phyloP scores from a whole-genome alignment of 1,140 invertebrate species.

The Habropoda laboriosa region DNA sequence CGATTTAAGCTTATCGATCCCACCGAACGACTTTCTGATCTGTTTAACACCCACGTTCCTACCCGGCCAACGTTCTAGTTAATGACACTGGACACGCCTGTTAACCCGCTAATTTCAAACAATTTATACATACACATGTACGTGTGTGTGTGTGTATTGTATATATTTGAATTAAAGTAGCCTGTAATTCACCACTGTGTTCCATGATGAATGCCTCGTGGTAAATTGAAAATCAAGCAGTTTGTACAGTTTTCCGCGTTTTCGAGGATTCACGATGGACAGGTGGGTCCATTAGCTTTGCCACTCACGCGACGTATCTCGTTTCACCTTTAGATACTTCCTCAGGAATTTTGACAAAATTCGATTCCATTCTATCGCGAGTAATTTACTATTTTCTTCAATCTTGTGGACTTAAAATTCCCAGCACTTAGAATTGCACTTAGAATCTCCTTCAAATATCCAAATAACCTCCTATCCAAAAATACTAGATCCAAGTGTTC shows the following conservation, averaged over 20 bases:
- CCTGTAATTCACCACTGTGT: constrained; percentile 24
- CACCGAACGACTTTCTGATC: constrained; percentile 60
- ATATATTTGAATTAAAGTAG: constrained; percentile 21
- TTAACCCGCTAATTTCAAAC: constrained; percentile 40
- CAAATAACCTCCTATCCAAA: no score
- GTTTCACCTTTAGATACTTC: no score
- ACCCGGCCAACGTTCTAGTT: constrained; percentile 23
- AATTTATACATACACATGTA: constrained; percentile 26
- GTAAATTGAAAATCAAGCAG: background rate
- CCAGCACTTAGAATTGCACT: no score
- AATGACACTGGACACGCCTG: constrained; percentile 47
- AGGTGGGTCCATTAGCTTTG: no score
- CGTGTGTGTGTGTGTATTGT: background rate
- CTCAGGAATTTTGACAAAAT: no score
- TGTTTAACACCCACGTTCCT: constrained; percentile 47
- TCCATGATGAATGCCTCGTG: constrained; percentile 20
- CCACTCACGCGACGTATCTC: no score
- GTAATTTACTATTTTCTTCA: no score
- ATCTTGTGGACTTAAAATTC: no score
- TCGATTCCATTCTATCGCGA: no score
- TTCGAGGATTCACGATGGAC: background rate
- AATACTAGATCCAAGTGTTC: no score
- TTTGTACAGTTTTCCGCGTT: background rate
- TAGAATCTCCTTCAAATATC: no score
- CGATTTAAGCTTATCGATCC: constrained; percentile 67